phyloP scores from a whole-genome alignment of 2,797 vertebrate species.

The Macropus fuliginosus region DNA sequence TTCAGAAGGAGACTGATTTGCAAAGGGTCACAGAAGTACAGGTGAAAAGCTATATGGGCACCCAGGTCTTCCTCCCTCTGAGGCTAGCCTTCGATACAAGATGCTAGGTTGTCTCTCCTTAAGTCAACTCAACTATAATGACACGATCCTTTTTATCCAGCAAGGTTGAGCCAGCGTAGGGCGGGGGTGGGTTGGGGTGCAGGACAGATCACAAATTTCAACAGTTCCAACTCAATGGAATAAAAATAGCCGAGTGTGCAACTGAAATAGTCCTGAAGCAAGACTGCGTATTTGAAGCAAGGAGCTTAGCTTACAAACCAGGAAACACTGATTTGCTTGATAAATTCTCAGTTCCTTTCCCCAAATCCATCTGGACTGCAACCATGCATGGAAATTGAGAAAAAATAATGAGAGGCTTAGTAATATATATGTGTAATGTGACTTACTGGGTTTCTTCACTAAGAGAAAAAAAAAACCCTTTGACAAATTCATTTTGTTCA shows the following conservation, averaged over 20 bases:
- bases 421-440: constrained; percentile 35
- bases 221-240: not conserved
- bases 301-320: not conserved
- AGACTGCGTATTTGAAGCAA: not conserved
- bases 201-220: not conserved
- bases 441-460: not conserved
- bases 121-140: not conserved
- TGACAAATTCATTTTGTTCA: not conserved
- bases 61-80: not conserved
- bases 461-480: constrained; percentile 9
- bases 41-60: not conserved
- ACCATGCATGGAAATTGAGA: not conserved
- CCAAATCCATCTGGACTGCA: constrained; percentile 54
- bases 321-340: constrained; percentile 39
- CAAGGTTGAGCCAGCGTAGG: not conserved
- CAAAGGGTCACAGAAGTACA: not conserved
- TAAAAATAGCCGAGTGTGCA: not conserved
- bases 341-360: constrained; percentile 47
- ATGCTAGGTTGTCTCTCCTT: not conserved
- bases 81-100: not conserved
- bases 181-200: too few relatives aligned
- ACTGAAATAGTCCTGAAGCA: not conserved
- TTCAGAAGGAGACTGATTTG: not conserved
- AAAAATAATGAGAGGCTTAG: constrained; percentile 44
- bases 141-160: not conserved